Percentiles rank a stretch among this genome's conserved stretches.
These are phyloP conservation scores for Ginglymostoma cirratum DNA, from an alignment of 2,113 vertebrate species.

Conservation along the genomic window DNA sequence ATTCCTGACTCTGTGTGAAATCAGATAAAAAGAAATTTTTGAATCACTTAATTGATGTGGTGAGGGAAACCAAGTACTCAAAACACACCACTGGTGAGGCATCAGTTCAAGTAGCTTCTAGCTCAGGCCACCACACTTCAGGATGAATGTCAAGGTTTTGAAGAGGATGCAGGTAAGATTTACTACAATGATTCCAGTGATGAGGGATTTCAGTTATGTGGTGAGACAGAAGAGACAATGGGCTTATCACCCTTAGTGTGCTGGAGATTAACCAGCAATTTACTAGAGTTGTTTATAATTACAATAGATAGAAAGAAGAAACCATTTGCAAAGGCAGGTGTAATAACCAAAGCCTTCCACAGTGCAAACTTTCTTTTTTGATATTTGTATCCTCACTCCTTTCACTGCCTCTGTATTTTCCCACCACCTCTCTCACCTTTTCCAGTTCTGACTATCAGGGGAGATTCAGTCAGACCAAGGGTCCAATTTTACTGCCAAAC, in stretches of 20 bases:
- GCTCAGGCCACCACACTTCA: neutral
- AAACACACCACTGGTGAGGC: neutral
- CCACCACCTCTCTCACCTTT: neutral
- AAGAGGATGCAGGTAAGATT: neutral
- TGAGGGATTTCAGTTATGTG: neutral
- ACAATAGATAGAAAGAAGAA: neutral
- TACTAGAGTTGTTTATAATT: neutral
- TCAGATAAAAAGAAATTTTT: neutral
- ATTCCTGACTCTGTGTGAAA: neutral
- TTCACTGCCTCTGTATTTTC: neutral
- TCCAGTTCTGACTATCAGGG: neutral
- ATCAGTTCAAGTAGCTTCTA: neutral
- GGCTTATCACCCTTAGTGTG: neutral
- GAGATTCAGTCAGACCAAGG: no score
- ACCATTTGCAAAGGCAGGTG: neutral
- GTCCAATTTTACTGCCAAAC: no score
- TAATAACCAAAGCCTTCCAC: neutral
- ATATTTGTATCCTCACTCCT: neutral
- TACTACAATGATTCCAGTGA: neutral
- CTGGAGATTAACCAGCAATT: neutral
- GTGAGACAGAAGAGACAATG: neutral
- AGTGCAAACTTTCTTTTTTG: neutral
- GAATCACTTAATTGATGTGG: neutral
- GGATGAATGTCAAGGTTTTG: neutral
- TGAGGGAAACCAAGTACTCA: neutral